A percentile compares a stretch with the other conserved stretches of the same genome.
These are phyloP conservation scores for Oncorhynchus masou DNA, from an alignment of 2,113 vertebrate genomes.

Conservation along the genomic window DNA sequence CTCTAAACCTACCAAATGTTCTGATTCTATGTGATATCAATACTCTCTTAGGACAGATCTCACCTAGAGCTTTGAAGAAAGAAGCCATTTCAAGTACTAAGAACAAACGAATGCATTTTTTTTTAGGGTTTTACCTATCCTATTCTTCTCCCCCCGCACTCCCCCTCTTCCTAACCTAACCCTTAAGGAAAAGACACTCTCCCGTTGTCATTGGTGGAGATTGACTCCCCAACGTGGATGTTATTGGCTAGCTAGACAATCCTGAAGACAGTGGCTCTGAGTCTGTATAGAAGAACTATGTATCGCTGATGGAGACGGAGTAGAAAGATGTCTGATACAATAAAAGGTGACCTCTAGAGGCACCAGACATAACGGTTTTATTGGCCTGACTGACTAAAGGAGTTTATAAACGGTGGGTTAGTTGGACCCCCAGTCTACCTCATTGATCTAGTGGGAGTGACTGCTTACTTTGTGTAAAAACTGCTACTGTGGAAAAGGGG, in stretches of 20 bases:
- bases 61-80: constrained; percentile 64
- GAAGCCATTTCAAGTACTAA: constrained; percentile 75
- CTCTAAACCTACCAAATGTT: constrained; percentile 72
- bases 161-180: constrained; percentile 22
- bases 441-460: constrained; percentile 77
- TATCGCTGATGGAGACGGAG: constrained; percentile 51
- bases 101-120: constrained; percentile 70
- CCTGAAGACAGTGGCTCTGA: constrained; percentile 67
- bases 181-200: constrained; percentile 63
- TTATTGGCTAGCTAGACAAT: constrained; percentile 81
- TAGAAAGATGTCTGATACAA: constrained; percentile 54
- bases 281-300: constrained; percentile 60
- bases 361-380: constrained; percentile 44
- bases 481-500: constrained; percentile 73
- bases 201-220: constrained; percentile 70
- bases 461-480: constrained; percentile 78
- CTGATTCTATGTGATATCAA: constrained; percentile 63
- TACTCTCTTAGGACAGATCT: constrained; percentile 61
- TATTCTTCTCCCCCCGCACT: constrained; percentile 25
- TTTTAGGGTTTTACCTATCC: constrained; percentile 72
- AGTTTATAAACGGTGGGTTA: constrained; percentile 71
- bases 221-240: constrained; percentile 55
- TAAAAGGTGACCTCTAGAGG: constrained; percentile 63
- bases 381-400: constrained; percentile 38
- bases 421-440: constrained; percentile 81